Evolutionary conservation across 2,113 vertebrate species (phyloP).

Genomic region (Dryoscopus gambensis): DNA sequence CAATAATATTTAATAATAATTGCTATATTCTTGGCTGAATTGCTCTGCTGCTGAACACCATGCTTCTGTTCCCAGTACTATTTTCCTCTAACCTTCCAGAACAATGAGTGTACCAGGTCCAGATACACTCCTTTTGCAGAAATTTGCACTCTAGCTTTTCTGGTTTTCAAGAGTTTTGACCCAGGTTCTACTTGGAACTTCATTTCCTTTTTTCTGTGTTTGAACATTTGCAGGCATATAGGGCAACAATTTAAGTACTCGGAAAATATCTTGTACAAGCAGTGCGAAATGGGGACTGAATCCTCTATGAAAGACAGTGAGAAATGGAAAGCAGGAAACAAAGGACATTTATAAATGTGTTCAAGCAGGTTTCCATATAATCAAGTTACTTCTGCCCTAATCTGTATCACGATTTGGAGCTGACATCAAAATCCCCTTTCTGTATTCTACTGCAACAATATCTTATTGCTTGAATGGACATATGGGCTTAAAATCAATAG

Average conservation of each 20-base stretch:
- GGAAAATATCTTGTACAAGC: not conserved
- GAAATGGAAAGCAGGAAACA: not conserved
- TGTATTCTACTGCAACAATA: not conserved
- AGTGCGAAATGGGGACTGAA: not conserved
- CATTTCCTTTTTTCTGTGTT: not conserved
- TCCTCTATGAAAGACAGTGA: not conserved
- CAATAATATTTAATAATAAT: constrained; percentile 16
- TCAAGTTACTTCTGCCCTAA: not conserved
- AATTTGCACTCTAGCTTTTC: not conserved
- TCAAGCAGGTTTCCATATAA: not conserved
- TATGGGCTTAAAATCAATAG: not conserved
- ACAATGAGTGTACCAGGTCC: fast-evolving
- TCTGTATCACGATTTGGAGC: not conserved
- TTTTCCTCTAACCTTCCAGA: not conserved
- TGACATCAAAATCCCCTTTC: not conserved
- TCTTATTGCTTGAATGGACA: not conserved
- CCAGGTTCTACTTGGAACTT: not conserved
- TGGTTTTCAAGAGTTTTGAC: not conserved
- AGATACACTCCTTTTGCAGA: not conserved
- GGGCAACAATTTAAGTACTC: not conserved
- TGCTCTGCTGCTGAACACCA: not conserved
- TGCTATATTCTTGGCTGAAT: not conserved
- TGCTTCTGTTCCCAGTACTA: not conserved
- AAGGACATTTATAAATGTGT: not conserved
- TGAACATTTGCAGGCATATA: not conserved